Evolutionary conservation across 2,113 vertebrate species (phyloP).

Genomic region (Amazona guildingii): DNA sequence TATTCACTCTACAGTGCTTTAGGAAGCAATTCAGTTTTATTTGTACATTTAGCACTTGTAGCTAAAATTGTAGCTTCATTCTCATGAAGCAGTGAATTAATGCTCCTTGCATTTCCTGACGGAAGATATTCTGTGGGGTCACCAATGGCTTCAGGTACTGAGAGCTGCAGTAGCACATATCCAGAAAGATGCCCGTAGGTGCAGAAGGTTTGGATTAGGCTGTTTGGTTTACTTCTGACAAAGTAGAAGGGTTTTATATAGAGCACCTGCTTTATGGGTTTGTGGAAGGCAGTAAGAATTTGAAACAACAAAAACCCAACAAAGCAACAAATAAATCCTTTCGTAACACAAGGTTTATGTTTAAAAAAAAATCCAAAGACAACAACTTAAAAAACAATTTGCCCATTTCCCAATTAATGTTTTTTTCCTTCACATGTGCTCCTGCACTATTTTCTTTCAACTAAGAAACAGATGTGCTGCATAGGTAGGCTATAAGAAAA

Average conservation of each 20-base stretch:
- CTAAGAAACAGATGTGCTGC: slow-evolving; percentile 46
- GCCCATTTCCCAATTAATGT: neutral
- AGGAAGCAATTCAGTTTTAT: slow-evolving; percentile 16
- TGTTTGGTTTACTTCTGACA: neutral
- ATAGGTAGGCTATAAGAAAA: slow-evolving; percentile 38
- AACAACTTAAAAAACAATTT: neutral
- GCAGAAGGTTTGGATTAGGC: neutral
- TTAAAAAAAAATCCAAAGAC: neutral
- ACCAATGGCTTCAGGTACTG: neutral
- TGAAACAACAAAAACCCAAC: neutral
- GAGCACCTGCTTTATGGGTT: neutral
- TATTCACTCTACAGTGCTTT: neutral
- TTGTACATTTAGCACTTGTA: neutral
- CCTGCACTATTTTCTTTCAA: neutral
- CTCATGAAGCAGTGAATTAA: slow-evolving; percentile 19
- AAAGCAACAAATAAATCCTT: neutral
- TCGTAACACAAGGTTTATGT: neutral
- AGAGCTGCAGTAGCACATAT: neutral
- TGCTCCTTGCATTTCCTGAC: neutral
- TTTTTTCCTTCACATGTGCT: neutral
- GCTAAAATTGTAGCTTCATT: neutral
- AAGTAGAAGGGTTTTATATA: neutral
- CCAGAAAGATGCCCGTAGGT: neutral
- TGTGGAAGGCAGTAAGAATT: neutral
- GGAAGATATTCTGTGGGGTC: neutral